These are phyloP conservation scores for Aspidapion aeneum DNA, from an alignment of 2,888 invertebrate species.

Conservation along the genomic window DNA sequence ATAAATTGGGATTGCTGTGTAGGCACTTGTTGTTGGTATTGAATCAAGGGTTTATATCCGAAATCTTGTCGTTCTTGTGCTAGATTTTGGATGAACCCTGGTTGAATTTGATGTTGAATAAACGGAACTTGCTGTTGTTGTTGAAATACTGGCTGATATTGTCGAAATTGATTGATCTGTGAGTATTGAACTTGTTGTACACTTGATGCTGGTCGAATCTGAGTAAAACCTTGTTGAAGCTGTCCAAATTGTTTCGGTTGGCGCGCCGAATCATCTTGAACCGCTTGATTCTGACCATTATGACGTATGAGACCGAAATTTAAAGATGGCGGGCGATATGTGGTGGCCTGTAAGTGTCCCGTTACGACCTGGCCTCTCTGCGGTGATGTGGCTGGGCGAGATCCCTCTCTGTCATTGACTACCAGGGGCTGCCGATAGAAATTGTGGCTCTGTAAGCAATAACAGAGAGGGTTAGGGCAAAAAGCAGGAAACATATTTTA, in stretches of 20 bases:
- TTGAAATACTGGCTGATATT: not conserved
- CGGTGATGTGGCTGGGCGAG: slow-evolving; percentile 24
- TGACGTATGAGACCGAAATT: not conserved
- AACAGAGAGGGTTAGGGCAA: slow-evolving; percentile 33
- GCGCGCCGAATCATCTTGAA: not conserved
- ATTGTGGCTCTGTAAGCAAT: slow-evolving; percentile 44
- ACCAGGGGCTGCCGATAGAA: slow-evolving; percentile 14
- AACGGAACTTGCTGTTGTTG: slow-evolving; percentile 22
- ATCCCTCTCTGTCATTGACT: slow-evolving; percentile 8
- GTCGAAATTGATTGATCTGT: slow-evolving; percentile 14
- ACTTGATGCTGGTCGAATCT: no score
- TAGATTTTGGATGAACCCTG: not conserved
- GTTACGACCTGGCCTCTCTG: slow-evolving; percentile 40
- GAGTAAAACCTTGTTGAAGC: no score
- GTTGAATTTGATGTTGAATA: slow-evolving; percentile 31
- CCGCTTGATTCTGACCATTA: not conserved
- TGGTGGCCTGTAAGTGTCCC: slow-evolving; percentile 47
- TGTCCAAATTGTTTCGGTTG: not conserved
- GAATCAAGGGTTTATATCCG: slow-evolving; percentile 30
- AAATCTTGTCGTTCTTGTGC: slow-evolving; percentile 8
- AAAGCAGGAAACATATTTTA: no score
- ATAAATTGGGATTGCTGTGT: not conserved
- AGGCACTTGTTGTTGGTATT: slow-evolving; percentile 33
- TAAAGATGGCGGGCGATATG: slow-evolving; percentile 42
- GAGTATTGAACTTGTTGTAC: no score